Evolutionary conservation across 2,888 invertebrate genomes (phyloP), one percentile per base, ranked within the genome.

Genomic region (Sepiola atlantica): DNA sequence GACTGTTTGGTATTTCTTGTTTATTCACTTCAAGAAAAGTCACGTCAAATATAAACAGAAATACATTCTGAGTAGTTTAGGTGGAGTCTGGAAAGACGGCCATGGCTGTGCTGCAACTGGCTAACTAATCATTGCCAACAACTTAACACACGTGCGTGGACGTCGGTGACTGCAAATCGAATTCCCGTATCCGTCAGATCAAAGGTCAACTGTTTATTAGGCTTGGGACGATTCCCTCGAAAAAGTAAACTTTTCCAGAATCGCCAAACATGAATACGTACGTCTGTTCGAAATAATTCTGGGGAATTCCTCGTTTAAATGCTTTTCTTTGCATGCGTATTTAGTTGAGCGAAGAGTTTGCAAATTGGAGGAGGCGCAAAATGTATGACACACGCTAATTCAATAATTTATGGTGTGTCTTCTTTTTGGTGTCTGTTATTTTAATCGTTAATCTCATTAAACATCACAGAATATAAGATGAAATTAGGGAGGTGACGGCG

Each of bases 101-200:
- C 16, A 32, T n/a, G 77, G 12, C n/a, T n/a, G 32, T 14, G n/a
- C n/a, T 77, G 77, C 77, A 77, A 77, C 77, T 77, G 77, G n/a
- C n/a, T n/a, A 77, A 77, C n/a, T 77, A 77, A 77, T 77, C 77
- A 77, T 77, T 32, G 77, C n/a, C 77, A 32, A 77, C n/a, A 77
- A n/a, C 77, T 32, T n/a, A 77, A 21, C 77, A 77, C 77, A 77
- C 14, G 16, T 77, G 77, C 18, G 14, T 77, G n/a, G 77, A 77
- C 14, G n/a, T 12, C n/a, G n/a, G n/a, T n/a, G 12, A 77, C n/a
- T 77, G 77, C 77, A n/a, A 77, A 77, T 77, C n/a, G n/a, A 77
- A 77, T n/a, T 77, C n/a, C 77, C 77, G n/a, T 77, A 77, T 77
- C n/a, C 12, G 77, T 16, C n/a, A 77, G n/a, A n/a, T 77, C 77